A percentile compares a stretch with the other conserved stretches of the same genome.
phyloP scores from a whole-genome alignment of 2,797 vertebrate species.

The Microcaecilia unicolor region DNA sequence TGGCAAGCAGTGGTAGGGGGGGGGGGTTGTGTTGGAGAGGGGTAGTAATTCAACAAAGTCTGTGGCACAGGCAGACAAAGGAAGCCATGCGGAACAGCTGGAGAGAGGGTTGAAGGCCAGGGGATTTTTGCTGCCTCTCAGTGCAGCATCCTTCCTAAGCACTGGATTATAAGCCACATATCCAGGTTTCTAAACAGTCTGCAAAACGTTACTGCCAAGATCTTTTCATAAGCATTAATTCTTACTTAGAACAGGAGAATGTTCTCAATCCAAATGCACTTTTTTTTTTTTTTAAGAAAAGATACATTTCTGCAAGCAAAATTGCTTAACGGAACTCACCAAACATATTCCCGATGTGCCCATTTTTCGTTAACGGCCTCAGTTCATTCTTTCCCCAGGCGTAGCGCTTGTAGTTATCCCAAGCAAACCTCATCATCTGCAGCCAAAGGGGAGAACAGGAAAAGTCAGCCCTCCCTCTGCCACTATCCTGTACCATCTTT shows the following conservation, averaged over 20 bases:
- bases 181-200: neutral
- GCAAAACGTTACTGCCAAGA: no score
- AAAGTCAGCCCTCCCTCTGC: no score
- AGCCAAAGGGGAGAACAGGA: slow-evolving; percentile 20
- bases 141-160: neutral
- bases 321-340: slow-evolving; percentile 89
- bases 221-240: no score
- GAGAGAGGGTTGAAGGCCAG: no score
- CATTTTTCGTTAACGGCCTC: slow-evolving; percentile 79
- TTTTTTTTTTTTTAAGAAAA: neutral
- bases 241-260: no score
- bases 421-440: slow-evolving; percentile 98
- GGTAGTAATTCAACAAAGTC: no score
- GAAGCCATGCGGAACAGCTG: no score
- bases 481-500: no score
- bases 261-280: neutral
- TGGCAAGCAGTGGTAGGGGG: no score
- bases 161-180: no score
- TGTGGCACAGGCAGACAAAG: no score
- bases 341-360: slow-evolving; percentile 90
- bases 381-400: slow-evolving; percentile 94
- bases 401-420: slow-evolving; percentile 85
- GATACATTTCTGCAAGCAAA: neutral
- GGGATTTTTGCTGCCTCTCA: neutral
- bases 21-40: no score